Conservation (phyloP, 1,140 invertebrate genomes). For the Littorina saxatilis region DNA sequence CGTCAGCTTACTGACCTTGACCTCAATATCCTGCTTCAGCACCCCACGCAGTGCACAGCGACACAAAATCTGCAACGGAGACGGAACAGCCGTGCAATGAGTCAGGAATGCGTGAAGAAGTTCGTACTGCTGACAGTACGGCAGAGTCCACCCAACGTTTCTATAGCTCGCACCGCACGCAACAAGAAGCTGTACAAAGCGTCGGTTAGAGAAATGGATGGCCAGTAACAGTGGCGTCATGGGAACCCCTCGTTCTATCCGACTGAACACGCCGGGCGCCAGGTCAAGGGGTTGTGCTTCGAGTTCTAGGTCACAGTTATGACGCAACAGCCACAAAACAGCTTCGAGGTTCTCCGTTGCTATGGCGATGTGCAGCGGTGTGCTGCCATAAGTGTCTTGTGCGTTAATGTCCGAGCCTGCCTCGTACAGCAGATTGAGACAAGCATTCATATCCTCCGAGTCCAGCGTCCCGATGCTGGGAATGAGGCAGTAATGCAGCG, state of each 20-base stretch:
- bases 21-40: neutral
- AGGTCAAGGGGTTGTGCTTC: slow-evolving; percentile 26
- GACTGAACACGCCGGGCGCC: slow-evolving; percentile 28
- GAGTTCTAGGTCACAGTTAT: slow-evolving; percentile 23
- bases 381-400: slow-evolving; percentile 25
- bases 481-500: slow-evolving; percentile 25
- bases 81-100: neutral
- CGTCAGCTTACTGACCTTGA: neutral
- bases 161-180: slow-evolving; percentile 7
- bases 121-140: slow-evolving; percentile 18
- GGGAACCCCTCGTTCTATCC: neutral
- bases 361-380: slow-evolving; percentile 27
- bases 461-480: slow-evolving; percentile 33
- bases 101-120: slow-evolving; percentile 20
- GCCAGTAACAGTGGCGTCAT: slow-evolving; percentile 26
- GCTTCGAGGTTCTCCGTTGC: slow-evolving; percentile 33
- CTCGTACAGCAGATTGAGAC: slow-evolving; percentile 24
- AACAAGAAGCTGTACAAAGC: slow-evolving; percentile 22
- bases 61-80: slow-evolving; percentile 12
- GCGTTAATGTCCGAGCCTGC: slow-evolving; percentile 11
- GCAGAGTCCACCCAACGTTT: slow-evolving; percentile 3
- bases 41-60: neutral
- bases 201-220: slow-evolving; percentile 26
- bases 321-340: slow-evolving; percentile 7
- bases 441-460: neutral